A percentile compares a stretch with the other conserved stretches of the same genome.
These are phyloP conservation scores for Cyclophora punctaria DNA, from an alignment of 2,888 invertebrate genomes.

Conservation along the genomic window DNA sequence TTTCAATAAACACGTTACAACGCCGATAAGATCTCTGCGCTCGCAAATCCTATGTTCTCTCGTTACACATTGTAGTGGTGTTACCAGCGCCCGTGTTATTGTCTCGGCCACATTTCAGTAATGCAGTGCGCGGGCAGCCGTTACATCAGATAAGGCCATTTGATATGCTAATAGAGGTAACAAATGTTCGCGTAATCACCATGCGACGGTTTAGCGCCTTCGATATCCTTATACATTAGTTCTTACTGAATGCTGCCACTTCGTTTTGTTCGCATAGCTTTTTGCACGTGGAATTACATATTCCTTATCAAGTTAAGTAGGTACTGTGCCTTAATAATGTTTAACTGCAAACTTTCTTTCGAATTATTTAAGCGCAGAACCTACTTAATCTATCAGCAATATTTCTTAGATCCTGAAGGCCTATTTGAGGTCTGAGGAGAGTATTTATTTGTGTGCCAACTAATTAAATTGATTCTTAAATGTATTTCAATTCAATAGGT, in stretches of 20 bases:
- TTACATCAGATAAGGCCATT: constrained; percentile 63
- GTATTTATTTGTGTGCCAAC: too few species aligned
- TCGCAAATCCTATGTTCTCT: constrained; percentile 29
- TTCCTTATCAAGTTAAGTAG: too few species aligned
- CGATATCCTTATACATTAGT: constrained; percentile 26
- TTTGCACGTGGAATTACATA: too few species aligned
- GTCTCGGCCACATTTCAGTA: constrained; percentile 33
- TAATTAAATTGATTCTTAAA: too few species aligned
- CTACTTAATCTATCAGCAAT: too few species aligned
- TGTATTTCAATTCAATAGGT: too few species aligned
- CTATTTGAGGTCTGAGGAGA: too few species aligned
- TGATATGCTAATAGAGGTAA: constrained; percentile 65
- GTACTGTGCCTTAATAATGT: too few species aligned
- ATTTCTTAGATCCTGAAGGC: too few species aligned
- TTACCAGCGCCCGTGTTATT: constrained; percentile 56
- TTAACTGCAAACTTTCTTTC: too few species aligned
- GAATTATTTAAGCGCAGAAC: too few species aligned
- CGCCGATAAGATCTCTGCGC: constrained; percentile 27
- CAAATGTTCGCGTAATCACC: constrained; percentile 64
- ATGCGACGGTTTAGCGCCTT: constrained; percentile 52
- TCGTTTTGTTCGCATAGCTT: too few species aligned
- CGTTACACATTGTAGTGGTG: constrained; percentile 19
- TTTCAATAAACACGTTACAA: constrained; percentile 3
- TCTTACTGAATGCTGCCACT: not conserved
- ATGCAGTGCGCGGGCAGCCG: constrained; percentile 38